Percentiles rank a stretch among this genome's conserved stretches.
Conservation (phyloP, 2,888 invertebrate genomes). For the Halictus quadricinctus region DNA sequence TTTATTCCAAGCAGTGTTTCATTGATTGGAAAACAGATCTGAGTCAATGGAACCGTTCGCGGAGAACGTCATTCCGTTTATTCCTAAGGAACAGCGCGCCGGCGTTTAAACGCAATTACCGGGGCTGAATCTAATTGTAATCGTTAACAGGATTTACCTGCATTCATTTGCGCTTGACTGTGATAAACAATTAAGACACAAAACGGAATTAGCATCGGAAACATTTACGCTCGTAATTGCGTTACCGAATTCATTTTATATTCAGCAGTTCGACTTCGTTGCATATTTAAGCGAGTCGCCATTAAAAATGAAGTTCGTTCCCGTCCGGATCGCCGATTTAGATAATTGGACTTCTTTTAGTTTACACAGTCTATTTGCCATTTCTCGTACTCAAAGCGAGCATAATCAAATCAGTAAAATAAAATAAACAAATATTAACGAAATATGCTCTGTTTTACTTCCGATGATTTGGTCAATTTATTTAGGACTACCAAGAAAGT, state of each 20-base stretch:
- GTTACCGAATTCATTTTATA: background rate
- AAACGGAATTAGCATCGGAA: constrained; percentile 8
- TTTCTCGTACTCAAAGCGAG: background rate
- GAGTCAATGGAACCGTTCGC: background rate
- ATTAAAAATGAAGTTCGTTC: background rate
- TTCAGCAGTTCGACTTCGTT: background rate
- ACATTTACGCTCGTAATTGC: constrained; percentile 3
- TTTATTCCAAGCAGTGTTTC: background rate
- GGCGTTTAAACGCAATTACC: constrained; percentile 10
- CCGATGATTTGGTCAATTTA: background rate
- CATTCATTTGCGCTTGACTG: constrained; percentile 1
- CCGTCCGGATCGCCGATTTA: background rate
- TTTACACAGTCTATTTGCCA: background rate
- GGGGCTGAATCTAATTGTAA: constrained; percentile 17
- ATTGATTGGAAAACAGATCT: constrained; percentile 12
- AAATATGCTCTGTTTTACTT: background rate
- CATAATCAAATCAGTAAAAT: background rate
- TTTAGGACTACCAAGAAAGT: too few species aligned
- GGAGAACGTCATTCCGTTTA: constrained; percentile 10
- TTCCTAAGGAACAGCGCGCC: constrained; percentile 21
- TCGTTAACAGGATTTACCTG: constrained; percentile 19
- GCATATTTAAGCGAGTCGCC: background rate
- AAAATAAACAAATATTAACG: background rate
- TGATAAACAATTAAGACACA: background rate
- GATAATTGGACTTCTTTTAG: background rate